Conservation (phyloP, 1,140 invertebrate species). For the Odontomachus brunneus region DNA sequence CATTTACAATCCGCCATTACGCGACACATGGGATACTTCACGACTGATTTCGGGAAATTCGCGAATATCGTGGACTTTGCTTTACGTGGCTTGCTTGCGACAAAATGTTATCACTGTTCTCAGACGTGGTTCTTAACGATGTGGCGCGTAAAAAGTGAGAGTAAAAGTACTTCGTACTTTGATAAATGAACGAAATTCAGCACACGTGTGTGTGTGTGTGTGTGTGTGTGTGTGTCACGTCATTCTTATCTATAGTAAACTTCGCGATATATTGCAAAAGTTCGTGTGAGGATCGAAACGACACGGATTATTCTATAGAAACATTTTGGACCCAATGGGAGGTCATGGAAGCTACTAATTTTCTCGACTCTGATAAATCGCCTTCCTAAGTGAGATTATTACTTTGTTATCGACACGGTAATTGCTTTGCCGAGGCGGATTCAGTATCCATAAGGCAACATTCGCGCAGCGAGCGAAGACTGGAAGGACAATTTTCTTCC, state of each 20-base stretch:
- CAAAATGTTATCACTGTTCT: neutral
- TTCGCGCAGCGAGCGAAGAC: constrained; percentile 29
- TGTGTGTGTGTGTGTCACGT: no score
- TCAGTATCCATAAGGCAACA: neutral
- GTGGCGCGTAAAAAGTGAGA: no score
- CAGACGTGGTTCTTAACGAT: neutral
- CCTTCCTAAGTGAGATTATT: constrained; percentile 23
- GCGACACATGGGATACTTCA: neutral
- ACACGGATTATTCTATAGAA: neutral
- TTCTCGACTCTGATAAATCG: neutral
- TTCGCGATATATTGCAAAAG: no score
- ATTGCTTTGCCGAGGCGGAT: neutral
- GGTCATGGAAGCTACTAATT: neutral
- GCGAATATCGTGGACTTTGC: neutral
- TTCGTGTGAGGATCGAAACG: neutral
- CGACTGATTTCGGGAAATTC: constrained; percentile 7
- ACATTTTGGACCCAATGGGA: neutral
- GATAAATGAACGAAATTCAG: no score
- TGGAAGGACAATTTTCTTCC: constrained; percentile 59
- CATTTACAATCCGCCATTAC: constrained; percentile 1
- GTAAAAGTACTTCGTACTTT: no score
- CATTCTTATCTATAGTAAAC: no score
- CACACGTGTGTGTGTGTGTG: no score
- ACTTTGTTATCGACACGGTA: constrained; percentile 27
- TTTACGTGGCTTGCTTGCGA: neutral